These are phyloP conservation scores for Molossus molossus DNA, from an alignment of 2,797 vertebrate genomes.

Conservation along the genomic window DNA sequence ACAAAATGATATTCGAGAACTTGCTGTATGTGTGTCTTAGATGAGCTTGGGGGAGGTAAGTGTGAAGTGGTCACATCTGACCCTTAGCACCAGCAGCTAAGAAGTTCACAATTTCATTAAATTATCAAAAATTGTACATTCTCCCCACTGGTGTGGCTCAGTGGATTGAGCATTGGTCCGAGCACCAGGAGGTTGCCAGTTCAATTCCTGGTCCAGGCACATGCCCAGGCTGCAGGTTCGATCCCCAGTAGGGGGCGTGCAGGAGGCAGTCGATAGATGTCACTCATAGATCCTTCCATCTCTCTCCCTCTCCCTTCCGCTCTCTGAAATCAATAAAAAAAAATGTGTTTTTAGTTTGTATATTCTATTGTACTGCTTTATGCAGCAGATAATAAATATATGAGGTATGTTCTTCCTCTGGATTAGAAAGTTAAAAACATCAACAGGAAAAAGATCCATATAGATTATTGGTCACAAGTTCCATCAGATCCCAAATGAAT, in stretches of 20 bases:
- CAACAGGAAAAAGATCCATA: neutral
- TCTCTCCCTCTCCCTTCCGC: too few relatives aligned
- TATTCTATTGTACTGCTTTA: neutral
- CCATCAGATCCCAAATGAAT: conserved; percentile 3
- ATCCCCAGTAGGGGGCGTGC: too few relatives aligned
- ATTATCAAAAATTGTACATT: neutral
- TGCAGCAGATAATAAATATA: neutral
- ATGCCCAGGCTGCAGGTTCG: too few relatives aligned
- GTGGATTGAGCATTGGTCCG: too few relatives aligned
- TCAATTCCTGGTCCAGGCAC: too few relatives aligned
- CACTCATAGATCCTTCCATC: too few relatives aligned
- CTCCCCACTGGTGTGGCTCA: too few relatives aligned
- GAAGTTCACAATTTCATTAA: neutral
- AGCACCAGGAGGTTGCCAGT: too few relatives aligned
- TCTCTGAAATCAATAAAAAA: too few relatives aligned
- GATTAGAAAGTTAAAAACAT: conserved; percentile 18
- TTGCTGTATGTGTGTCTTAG: neutral
- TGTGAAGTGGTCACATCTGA: neutral
- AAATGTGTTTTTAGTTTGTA: neutral
- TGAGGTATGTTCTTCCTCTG: neutral
- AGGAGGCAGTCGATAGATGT: too few relatives aligned
- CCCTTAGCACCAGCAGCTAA: neutral
- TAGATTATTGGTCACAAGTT: conserved; percentile 10
- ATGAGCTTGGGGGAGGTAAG: neutral
- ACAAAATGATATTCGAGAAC: neutral